These are phyloP conservation scores for Atta cephalotes DNA, from an alignment of 1,140 invertebrate species.

Conservation along the genomic window DNA sequence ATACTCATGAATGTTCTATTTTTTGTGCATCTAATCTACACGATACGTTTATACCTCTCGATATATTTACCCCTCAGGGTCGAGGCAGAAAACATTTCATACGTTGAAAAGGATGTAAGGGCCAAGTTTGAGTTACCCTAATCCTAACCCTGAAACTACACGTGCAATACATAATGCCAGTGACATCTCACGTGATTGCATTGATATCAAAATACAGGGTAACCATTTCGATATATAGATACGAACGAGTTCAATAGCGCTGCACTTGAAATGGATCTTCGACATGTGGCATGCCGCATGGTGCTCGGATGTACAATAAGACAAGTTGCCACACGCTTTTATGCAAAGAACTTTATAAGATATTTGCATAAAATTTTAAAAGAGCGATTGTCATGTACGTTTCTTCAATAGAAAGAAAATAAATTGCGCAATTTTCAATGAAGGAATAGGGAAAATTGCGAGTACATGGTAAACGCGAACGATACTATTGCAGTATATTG, in stretches of 20 bases:
- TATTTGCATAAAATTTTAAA: not conserved
- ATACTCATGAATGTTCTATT: conserved; percentile 52
- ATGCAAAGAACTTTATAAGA: not conserved
- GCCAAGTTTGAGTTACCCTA: not conserved
- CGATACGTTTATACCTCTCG: conserved; percentile 21
- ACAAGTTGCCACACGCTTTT: not conserved
- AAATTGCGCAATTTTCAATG: not conserved
- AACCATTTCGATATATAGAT: conserved; percentile 59
- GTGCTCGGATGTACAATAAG: conserved; percentile 19
- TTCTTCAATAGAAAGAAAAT: not conserved
- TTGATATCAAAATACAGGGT: conserved; percentile 73
- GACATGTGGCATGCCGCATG: conserved; percentile 75
- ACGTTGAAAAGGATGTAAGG: conserved; percentile 28
- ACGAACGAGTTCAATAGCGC: conserved; percentile 64
- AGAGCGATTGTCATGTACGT: not conserved
- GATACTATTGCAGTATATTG: no score
- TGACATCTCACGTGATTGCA: conserved; percentile 62
- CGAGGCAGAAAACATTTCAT: conserved; percentile 16
- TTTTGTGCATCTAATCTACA: conserved; percentile 66
- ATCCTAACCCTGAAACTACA: conserved; percentile 52
- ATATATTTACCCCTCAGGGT: conserved; percentile 15
- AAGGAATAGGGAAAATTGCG: no score
- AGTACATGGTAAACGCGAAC: no score
- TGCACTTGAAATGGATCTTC: conserved; percentile 68
- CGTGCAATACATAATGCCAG: conserved; percentile 60